Percentiles rank a stretch among this genome's conserved stretches.
These are phyloP conservation scores for Biston stratarius DNA, from an alignment of 2,888 invertebrate genomes.

Conservation along the genomic window DNA sequence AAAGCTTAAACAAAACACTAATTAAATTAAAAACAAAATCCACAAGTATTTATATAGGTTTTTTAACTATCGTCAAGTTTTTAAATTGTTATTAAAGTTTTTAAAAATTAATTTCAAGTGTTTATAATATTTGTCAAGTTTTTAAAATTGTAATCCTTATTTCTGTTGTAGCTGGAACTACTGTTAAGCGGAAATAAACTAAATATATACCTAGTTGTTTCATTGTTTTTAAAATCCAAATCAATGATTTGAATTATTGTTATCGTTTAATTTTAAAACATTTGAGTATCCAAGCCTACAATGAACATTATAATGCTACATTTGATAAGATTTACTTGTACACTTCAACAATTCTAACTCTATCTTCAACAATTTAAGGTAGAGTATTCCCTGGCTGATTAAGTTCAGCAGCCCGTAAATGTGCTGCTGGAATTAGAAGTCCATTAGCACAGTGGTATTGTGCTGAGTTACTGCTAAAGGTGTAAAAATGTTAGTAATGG, in stretches of 20 bases:
- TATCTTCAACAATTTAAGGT: slow-evolving; percentile 6
- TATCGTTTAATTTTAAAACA: slow-evolving; percentile 44
- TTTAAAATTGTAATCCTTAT: too few species aligned
- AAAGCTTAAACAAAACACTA: too few species aligned
- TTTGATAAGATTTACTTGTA: slow-evolving; percentile 17
- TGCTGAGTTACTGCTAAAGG: slow-evolving; percentile 28
- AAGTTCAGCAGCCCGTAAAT: slow-evolving; percentile 24
- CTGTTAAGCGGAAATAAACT: too few species aligned
- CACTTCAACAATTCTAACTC: background rate
- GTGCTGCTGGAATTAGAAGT: slow-evolving; percentile 32
- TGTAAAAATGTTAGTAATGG: slow-evolving; percentile 33
- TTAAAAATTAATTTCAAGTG: too few species aligned
- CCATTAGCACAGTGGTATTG: slow-evolving; percentile 30
- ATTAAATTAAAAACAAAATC: too few species aligned
- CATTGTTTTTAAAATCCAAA: background rate
- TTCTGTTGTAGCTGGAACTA: too few species aligned
- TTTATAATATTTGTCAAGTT: too few species aligned
- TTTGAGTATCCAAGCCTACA: slow-evolving; percentile 30
- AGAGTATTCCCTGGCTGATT: background rate
- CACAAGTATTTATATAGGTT: too few species aligned
- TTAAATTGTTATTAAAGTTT: too few species aligned
- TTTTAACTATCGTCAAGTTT: too few species aligned
- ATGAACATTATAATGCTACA: slow-evolving; percentile 8
- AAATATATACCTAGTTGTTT: too few species aligned
- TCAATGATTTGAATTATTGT: slow-evolving; percentile 44